Conservation (phyloP, 2,113 vertebrate species). For the Tenebrosternarchus preto region DNA sequence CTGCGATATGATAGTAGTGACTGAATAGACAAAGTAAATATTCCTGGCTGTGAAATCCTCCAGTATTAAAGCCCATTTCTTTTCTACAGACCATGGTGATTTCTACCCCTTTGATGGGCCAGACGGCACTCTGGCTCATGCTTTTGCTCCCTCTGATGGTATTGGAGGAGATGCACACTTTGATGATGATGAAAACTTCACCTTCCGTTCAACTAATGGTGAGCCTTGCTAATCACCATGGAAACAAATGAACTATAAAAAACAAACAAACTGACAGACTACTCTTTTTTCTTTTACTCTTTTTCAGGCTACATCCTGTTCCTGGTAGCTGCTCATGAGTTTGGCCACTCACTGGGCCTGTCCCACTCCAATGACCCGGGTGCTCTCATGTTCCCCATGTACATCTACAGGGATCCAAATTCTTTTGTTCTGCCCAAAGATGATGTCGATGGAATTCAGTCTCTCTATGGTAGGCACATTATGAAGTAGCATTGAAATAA, state of each 20-base stretch:
- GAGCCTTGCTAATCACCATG: neutral
- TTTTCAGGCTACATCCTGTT: conserved; percentile 82
- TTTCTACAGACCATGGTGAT: too few relatives aligned
- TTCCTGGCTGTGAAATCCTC: too few relatives aligned
- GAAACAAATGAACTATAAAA: neutral
- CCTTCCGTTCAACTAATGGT: conserved; percentile 63
- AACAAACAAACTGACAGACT: too few relatives aligned
- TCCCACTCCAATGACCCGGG: conserved; percentile 83
- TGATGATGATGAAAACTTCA: conserved; percentile 82
- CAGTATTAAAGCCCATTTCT: too few relatives aligned
- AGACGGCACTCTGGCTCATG: conserved; percentile 77
- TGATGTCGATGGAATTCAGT: conserved; percentile 90
- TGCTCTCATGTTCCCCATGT: conserved; percentile 88
- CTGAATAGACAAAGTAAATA: too few relatives aligned
- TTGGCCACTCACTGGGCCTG: conserved; percentile 90
- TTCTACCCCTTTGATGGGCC: conserved; percentile 75
- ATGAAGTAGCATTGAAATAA: neutral
- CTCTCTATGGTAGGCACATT: conserved; percentile 82
- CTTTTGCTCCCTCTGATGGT: conserved; percentile 70
- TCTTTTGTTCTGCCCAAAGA: conserved; percentile 82
- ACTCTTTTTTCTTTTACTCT: neutral
- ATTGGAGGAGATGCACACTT: conserved; percentile 87
- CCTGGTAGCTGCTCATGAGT: conserved; percentile 89
- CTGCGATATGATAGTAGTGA: too few relatives aligned
- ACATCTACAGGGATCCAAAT: conserved; percentile 75